Conservation (phyloP, 2,888 invertebrate species). For the Phlogophora meticulosa region DNA sequence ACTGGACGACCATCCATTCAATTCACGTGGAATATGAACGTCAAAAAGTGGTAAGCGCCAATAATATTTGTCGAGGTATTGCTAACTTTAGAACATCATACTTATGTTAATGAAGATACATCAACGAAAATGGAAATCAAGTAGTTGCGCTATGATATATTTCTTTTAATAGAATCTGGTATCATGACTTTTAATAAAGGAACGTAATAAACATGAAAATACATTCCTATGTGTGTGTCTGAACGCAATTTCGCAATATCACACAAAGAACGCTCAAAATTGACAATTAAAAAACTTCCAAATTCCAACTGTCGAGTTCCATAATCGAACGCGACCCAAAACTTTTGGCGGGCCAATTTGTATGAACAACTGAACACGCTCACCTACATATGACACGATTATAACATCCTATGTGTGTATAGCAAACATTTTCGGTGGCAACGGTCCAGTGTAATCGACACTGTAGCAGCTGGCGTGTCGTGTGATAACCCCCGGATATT, state of each 20-base stretch:
- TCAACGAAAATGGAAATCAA: background rate
- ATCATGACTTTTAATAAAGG: too few species aligned
- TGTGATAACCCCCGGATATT: slow-evolving; percentile 78
- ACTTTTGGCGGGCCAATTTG: slow-evolving; percentile 61
- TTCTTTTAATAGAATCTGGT: too few species aligned
- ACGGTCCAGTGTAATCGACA: slow-evolving; percentile 76
- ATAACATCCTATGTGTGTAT: slow-evolving; percentile 51
- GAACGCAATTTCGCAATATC: slow-evolving; percentile 9
- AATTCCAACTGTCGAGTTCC: slow-evolving; percentile 30
- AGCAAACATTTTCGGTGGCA: slow-evolving; percentile 72
- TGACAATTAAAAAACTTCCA: slow-evolving; percentile 37
- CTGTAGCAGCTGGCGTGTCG: slow-evolving; percentile 78
- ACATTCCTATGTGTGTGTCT: background rate
- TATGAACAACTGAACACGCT: slow-evolving; percentile 55
- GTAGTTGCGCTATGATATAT: background rate
- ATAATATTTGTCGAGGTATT: too few species aligned
- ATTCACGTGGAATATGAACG: too few species aligned
- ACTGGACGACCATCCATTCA: too few species aligned
- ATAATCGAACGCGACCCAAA: slow-evolving; percentile 58
- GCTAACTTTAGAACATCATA: background rate
- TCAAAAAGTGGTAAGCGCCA: too few species aligned
- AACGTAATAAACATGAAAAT: too few species aligned
- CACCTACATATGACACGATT: slow-evolving; percentile 52
- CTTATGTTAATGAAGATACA: background rate
- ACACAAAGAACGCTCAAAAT: slow-evolving; percentile 9